Evolutionary conservation across 2,888 invertebrate genomes (phyloP).

Genomic region (Andrena bicolor): DNA sequence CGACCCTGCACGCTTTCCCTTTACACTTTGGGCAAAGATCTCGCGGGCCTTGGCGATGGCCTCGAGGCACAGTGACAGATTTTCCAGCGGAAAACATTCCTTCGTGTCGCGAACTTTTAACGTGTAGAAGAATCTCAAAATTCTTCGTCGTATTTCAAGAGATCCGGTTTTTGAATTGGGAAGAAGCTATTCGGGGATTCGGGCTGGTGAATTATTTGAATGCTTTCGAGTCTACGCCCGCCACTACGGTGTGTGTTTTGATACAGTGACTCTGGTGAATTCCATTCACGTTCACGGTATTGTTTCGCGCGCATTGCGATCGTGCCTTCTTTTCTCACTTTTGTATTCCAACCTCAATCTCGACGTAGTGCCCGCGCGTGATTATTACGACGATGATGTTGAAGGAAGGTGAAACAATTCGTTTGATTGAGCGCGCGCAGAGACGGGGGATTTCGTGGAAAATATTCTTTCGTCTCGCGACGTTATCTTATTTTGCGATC

Average conservation of each 20-base stretch:
- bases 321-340: conserved; percentile 5
- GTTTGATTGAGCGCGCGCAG: neutral
- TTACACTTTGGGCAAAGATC: too few relatives aligned
- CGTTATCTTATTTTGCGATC: conserved; percentile 9
- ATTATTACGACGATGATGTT: neutral
- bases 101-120: too few relatives aligned
- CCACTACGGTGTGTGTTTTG: neutral
- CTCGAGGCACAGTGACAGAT: too few relatives aligned
- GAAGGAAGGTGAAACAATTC: neutral
- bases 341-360: conserved; percentile 20
- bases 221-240: too few relatives aligned
- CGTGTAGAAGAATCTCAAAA: too few relatives aligned
- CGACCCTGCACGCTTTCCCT: too few relatives aligned
- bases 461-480: neutral
- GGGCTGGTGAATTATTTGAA: too few relatives aligned
- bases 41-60: too few relatives aligned
- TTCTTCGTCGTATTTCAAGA: too few relatives aligned
- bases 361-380: conserved; percentile 8
- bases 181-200: too few relatives aligned
- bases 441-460: neutral
- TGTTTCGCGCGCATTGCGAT: neutral
- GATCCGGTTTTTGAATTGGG: too few relatives aligned
- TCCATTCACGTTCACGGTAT: neutral
- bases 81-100: too few relatives aligned
- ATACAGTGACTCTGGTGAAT: neutral